Conservation (phyloP, 2,888 invertebrate genomes). For the Meandrusa payeni region DNA sequence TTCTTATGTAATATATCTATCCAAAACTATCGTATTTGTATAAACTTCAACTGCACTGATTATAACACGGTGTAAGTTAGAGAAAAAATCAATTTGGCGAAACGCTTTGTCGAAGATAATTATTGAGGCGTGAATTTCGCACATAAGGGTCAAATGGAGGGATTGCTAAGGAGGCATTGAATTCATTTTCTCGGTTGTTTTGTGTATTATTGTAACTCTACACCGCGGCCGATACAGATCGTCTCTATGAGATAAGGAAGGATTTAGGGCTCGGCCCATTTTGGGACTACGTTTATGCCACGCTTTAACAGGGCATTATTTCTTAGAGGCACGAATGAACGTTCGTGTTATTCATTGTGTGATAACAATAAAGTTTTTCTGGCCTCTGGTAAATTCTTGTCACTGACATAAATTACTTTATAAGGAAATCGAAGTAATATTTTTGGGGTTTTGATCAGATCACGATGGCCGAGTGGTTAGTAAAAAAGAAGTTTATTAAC, state of each 20-base stretch:
- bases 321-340: constrained; percentile 38
- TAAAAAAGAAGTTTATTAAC: no score
- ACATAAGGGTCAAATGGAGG: constrained; percentile 46
- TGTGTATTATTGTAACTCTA: constrained; percentile 59
- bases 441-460: no score
- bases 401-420: constrained; percentile 9
- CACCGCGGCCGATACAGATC: constrained; percentile 52
- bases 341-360: constrained; percentile 33
- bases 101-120: constrained; percentile 45
- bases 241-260: constrained; percentile 60
- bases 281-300: constrained; percentile 43
- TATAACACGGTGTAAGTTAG: no score
- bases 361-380: constrained; percentile 22
- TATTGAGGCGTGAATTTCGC: constrained; percentile 63
- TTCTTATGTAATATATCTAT: no score
- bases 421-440: constrained; percentile 2
- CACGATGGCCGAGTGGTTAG: no score
- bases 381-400: neutral
- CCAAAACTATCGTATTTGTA: no score
- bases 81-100: constrained; percentile 35
- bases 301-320: constrained; percentile 45
- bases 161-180: constrained; percentile 48
- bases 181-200: constrained; percentile 46
- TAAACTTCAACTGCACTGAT: no score
- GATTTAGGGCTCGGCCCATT: constrained; percentile 47